Percentiles rank a stretch among this genome's conserved stretches.
Evolutionary conservation across 2,888 invertebrate genomes (phyloP).

Genomic region (Zelleria hepariella): DNA sequence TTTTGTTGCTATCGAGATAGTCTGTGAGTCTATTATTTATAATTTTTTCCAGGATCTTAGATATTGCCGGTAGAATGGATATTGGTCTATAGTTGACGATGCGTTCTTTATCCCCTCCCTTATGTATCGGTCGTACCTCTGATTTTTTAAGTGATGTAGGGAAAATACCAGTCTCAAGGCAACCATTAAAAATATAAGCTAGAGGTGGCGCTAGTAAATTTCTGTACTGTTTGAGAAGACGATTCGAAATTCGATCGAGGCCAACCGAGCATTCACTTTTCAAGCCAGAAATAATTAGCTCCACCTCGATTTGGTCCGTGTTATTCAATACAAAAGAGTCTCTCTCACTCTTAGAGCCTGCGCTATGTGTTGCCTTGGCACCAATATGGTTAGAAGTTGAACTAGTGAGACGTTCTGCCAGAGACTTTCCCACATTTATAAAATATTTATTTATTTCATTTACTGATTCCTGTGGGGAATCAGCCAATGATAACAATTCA

Average conservation of each 20-base stretch:
- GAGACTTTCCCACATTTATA: too few relatives aligned
- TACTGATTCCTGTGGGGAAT: background rate
- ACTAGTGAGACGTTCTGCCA: background rate
- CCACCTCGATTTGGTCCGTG: background rate
- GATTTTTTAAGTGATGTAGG: background rate
- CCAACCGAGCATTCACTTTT: background rate
- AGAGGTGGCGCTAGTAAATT: background rate
- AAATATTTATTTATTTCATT: background rate
- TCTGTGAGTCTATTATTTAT: slow-evolving; percentile 1
- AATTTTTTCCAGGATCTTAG: too few relatives aligned
- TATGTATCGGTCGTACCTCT: slow-evolving; percentile 1
- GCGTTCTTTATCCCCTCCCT: background rate
- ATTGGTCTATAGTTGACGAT: slow-evolving; percentile 9
- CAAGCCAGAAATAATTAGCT: background rate
- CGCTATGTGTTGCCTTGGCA: too few relatives aligned
- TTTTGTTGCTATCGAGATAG: slow-evolving; percentile 4
- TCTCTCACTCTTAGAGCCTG: background rate
- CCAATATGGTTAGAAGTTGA: background rate
- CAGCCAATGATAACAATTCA: background rate
- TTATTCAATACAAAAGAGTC: background rate
- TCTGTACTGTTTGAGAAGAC: background rate
- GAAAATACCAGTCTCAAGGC: slow-evolving; percentile 1
- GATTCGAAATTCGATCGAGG: slow-evolving; percentile 3
- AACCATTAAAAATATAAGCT: slow-evolving; percentile 1
- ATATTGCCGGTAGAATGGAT: slow-evolving; percentile 4